phyloP scores from a whole-genome alignment of 1,140 invertebrate genomes.

The Nylanderia fulva region DNA sequence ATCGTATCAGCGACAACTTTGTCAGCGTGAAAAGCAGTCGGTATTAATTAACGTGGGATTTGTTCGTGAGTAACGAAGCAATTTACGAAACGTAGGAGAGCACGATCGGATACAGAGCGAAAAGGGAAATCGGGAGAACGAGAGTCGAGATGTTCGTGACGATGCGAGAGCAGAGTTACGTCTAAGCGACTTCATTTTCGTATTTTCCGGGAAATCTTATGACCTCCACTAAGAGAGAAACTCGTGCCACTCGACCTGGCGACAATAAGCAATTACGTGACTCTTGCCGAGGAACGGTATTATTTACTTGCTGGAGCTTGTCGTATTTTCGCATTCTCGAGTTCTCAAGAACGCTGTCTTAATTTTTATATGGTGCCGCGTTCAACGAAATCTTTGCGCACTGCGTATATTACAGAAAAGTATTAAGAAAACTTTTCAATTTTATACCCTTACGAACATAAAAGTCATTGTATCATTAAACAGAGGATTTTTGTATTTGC shows the following conservation, averaged over 20 bases:
- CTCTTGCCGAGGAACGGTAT: constrained; percentile 37
- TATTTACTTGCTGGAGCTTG: constrained; percentile 58
- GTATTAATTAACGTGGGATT: constrained; percentile 71
- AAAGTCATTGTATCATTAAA: not conserved
- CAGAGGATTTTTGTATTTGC: not conserved
- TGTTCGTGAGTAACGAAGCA: constrained; percentile 68
- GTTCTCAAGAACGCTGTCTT: constrained; percentile 27
- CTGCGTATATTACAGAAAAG: not conserved
- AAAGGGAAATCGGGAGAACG: constrained; percentile 54
- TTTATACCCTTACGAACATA: not conserved
- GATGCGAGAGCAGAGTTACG: constrained; percentile 10
- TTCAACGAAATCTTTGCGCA: not conserved
- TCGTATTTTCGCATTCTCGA: constrained; percentile 23
- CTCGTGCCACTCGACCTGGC: constrained; percentile 40
- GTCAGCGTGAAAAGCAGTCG: constrained; percentile 24
- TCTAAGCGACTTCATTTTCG: constrained; percentile 62
- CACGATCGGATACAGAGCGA: constrained; percentile 48
- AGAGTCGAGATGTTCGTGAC: constrained; percentile 57
- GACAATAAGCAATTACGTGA: constrained; percentile 70
- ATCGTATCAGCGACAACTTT: constrained; percentile 10
- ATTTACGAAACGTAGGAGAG: constrained; percentile 63
- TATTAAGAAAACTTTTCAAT: not conserved
- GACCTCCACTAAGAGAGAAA: constrained; percentile 53
- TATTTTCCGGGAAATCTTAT: constrained; percentile 70
- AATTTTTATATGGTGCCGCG: constrained; percentile 45